These are phyloP conservation scores for Crypturellus tataupa DNA, from an alignment of 2,797 vertebrate species.

Conservation along the genomic window DNA sequence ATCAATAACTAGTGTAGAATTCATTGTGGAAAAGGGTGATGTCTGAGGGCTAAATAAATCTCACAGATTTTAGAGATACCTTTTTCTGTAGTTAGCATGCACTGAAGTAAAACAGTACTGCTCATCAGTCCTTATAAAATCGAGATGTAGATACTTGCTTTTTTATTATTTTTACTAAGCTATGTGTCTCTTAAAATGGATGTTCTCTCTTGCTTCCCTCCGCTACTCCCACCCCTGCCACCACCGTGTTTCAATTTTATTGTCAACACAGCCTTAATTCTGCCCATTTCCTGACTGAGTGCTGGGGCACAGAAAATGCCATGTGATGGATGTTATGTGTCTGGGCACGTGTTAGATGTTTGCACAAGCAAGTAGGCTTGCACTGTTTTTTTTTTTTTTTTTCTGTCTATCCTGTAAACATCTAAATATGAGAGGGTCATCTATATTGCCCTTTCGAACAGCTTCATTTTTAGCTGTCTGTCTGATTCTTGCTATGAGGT, in stretches of 20 bases:
- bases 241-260: neutral
- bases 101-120: fast-evolving
- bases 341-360: fast-evolving
- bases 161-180: neutral
- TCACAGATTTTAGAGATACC: neutral
- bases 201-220: neutral
- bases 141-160: neutral
- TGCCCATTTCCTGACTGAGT: fast-evolving
- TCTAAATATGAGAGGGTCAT: neutral
- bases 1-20: neutral
- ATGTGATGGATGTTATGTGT: fast-evolving
- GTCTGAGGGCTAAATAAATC: neutral
- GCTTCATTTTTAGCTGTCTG: neutral
- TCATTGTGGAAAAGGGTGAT: neutral
- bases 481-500: neutral
- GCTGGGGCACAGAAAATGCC: neutral
- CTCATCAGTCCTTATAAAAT: neutral
- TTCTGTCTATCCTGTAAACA: neutral
- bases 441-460: neutral
- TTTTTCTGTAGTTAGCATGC: neutral
- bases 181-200: neutral
- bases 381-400: neutral
- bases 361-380: neutral
- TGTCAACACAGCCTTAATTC: neutral
- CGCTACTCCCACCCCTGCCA: neutral